Evolutionary conservation across 2,113 vertebrate species (phyloP).

Genomic region (Poeciliopsis turrubarensis): DNA sequence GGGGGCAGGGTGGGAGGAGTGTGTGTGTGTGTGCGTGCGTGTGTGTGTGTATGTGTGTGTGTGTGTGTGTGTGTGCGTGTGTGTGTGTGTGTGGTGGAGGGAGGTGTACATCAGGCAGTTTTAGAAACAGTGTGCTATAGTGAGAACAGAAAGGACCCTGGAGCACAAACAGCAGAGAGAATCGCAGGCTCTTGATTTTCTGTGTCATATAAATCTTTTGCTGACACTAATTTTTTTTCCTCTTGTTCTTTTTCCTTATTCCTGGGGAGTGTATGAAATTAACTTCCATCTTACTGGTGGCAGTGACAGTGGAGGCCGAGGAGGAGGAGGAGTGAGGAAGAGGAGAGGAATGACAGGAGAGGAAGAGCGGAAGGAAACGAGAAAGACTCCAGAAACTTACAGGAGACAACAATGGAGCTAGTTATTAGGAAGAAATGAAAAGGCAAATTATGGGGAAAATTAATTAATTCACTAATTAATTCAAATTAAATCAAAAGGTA

Average conservation of each 20-base stretch:
- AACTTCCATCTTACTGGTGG: constrained; percentile 63
- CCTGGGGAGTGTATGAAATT: constrained; percentile 64
- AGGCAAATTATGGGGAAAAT: not conserved
- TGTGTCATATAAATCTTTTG: constrained; percentile 73
- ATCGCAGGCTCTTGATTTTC: constrained; percentile 54
- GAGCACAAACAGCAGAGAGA: constrained; percentile 66
- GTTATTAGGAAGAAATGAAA: not conserved
- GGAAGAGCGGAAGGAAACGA: not conserved
- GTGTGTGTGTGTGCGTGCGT: not conserved
- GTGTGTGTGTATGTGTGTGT: too few relatives aligned
- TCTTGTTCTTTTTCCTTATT: constrained; percentile 36
- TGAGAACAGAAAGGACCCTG: constrained; percentile 56
- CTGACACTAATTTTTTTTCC: constrained; percentile 58
- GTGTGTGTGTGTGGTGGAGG: not conserved
- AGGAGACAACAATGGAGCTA: too few relatives aligned
- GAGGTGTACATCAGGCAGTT: constrained; percentile 20
- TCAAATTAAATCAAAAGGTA: too few relatives aligned
- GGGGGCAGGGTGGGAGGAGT: constrained; percentile 7
- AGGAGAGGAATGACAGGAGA: not conserved
- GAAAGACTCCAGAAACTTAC: not conserved
- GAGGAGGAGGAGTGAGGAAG: not conserved
- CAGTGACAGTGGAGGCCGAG: constrained; percentile 25
- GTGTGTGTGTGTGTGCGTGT: constrained; percentile 1
- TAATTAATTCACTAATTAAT: too few relatives aligned
- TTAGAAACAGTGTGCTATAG: constrained; percentile 53